phyloP scores from a whole-genome alignment of 2,888 invertebrate species.

The Parelbella ahira region DNA sequence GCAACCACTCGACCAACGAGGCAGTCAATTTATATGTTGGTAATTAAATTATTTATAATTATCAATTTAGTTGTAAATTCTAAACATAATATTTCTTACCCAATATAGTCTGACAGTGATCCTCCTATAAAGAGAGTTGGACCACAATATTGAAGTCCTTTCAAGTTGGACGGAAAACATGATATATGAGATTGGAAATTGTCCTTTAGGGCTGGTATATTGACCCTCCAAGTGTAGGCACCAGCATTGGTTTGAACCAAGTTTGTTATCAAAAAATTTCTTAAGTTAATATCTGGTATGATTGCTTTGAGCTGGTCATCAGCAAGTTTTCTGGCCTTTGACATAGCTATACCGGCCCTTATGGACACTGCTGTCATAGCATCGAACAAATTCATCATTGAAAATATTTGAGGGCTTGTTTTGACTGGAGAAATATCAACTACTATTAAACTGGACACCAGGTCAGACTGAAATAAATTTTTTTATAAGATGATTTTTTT shows the following conservation, averaged over 20 bases:
- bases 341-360: constrained; percentile 82
- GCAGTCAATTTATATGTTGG: no score
- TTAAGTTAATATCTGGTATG: constrained; percentile 80
- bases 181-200: constrained; percentile 84
- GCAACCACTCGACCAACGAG: no score
- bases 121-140: constrained; percentile 93
- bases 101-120: constrained; percentile 89
- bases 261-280: constrained; percentile 93
- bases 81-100: no score
- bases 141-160: constrained; percentile 79
- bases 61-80: no score
- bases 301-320: constrained; percentile 82
- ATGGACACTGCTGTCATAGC: constrained; percentile 83
- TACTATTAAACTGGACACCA: constrained; percentile 84
- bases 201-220: constrained; percentile 85
- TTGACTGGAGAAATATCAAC: constrained; percentile 87
- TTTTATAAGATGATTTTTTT: no score
- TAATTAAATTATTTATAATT: no score
- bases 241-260: constrained; percentile 84
- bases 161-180: constrained; percentile 81
- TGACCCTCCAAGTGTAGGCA: constrained; percentile 88
- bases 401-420: constrained; percentile 81
- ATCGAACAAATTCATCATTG: constrained; percentile 83
- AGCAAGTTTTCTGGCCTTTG: constrained; percentile 84
- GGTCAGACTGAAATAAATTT: constrained; percentile 79